Conservation (phyloP, 2,113 vertebrate species). For the Pterocles orientalis region DNA sequence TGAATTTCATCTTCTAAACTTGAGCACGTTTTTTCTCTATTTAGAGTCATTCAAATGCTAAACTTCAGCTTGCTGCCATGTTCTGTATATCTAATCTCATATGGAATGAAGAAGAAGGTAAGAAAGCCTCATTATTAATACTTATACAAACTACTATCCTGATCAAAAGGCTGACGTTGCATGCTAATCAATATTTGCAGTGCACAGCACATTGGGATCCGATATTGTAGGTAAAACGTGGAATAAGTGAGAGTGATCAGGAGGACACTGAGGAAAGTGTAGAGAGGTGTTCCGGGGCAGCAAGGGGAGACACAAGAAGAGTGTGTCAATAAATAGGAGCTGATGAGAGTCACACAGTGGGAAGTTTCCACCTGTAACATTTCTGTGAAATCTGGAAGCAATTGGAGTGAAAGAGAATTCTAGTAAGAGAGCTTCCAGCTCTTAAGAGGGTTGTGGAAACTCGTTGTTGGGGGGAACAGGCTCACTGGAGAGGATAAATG, state of each 20-base stretch:
- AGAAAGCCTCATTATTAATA: slow-evolving; percentile 53
- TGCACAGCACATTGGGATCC: not conserved
- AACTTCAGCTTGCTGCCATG: slow-evolving; percentile 95
- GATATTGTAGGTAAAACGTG: not conserved
- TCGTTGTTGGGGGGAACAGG: not conserved
- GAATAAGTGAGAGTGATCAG: not conserved
- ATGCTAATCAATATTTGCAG: not conserved
- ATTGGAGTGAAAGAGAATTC: not conserved
- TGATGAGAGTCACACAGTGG: not conserved
- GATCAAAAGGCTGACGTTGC: not conserved
- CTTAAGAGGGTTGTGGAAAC: not conserved
- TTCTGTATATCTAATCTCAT: slow-evolving; percentile 98
- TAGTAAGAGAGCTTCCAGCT: not conserved
- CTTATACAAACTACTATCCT: not conserved
- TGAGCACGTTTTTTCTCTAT: not conserved
- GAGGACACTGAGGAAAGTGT: not conserved
- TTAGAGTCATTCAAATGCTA: slow-evolving; percentile 96
- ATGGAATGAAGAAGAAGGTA: slow-evolving; percentile 99
- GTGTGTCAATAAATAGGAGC: not conserved
- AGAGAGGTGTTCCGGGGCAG: not conserved
- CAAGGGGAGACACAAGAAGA: not conserved
- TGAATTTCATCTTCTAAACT: not conserved
- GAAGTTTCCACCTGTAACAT: not conserved
- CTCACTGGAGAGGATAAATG: not conserved
- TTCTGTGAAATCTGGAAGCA: not conserved